These are phyloP conservation scores for Dicycla oo DNA, from an alignment of 2,888 invertebrate species.

Conservation along the genomic window DNA sequence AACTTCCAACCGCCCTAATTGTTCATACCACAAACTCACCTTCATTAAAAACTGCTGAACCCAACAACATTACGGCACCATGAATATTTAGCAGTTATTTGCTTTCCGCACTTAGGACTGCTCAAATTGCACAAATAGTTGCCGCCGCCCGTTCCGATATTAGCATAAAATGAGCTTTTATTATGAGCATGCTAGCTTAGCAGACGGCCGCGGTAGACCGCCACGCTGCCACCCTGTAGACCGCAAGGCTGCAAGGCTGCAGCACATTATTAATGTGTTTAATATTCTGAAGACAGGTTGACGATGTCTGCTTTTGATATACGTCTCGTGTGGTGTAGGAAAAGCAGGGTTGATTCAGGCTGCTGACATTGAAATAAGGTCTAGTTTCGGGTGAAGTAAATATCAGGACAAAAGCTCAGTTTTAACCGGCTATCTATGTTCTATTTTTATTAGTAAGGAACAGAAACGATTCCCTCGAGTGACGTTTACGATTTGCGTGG, in stretches of 20 bases:
- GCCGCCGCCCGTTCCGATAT: slow-evolving; percentile 61
- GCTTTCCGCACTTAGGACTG: slow-evolving; percentile 60
- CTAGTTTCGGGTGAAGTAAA: slow-evolving; percentile 15
- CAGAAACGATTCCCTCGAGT: slow-evolving; percentile 46
- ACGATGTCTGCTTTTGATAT: slow-evolving; percentile 31
- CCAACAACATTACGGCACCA: slow-evolving; percentile 47
- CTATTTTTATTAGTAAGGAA: slow-evolving; percentile 45
- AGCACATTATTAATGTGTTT: slow-evolving; percentile 54
- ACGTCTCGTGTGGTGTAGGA: slow-evolving; percentile 6
- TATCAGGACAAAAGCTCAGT: background rate
- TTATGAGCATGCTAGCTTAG: slow-evolving; percentile 60
- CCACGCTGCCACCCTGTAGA: slow-evolving; percentile 23
- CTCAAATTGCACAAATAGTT: slow-evolving; percentile 74
- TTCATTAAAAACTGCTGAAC: slow-evolving; percentile 47
- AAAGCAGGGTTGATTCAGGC: background rate
- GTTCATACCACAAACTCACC: slow-evolving; percentile 39
- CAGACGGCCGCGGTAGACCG: slow-evolving; percentile 49
- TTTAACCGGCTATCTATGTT: slow-evolving; percentile 21
- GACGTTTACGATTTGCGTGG: slow-evolving; percentile 47
- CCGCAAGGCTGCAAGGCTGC: slow-evolving; percentile 29
- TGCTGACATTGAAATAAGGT: slow-evolving; percentile 13
- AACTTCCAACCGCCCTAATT: slow-evolving; percentile 34
- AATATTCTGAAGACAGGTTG: slow-evolving; percentile 51
- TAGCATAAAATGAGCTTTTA: slow-evolving; percentile 79
- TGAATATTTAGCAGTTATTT: slow-evolving; percentile 67